A percentile compares a stretch with the other conserved stretches of the same genome.
Evolutionary conservation across 2,888 invertebrate species (phyloP).

Genomic region (Heteromurus nitidus): DNA sequence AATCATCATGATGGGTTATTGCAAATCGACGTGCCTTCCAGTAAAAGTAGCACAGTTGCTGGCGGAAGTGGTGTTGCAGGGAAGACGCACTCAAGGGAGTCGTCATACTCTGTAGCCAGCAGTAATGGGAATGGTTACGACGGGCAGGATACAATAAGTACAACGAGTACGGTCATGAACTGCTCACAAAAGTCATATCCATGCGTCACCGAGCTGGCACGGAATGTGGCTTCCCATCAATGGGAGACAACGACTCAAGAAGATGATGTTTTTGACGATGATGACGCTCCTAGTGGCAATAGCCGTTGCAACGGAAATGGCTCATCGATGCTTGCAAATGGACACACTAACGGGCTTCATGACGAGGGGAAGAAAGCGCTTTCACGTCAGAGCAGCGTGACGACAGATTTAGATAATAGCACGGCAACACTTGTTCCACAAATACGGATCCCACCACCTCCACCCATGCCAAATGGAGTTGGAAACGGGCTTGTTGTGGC

Average conservation of each 20-base stretch:
- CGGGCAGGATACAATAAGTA: not conserved
- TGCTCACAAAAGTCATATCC: conserved; percentile 28
- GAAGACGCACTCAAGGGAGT: conserved; percentile 42
- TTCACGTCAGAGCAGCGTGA: conserved; percentile 47
- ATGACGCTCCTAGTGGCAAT: not conserved
- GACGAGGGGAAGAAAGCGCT: conserved; percentile 10
- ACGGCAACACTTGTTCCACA: not conserved
- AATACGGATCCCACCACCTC: too few species aligned
- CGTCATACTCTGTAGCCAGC: conserved; percentile 30
- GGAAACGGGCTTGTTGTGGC: not conserved
- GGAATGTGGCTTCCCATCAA: conserved; percentile 72
- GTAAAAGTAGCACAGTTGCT: conserved; percentile 5
- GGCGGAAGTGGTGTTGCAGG: not conserved
- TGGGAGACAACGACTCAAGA: conserved; percentile 59
- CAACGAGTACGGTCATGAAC: conserved; percentile 1
- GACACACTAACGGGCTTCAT: conserved; percentile 8
- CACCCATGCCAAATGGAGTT: conserved; percentile 14
- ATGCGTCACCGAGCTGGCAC: conserved; percentile 72
- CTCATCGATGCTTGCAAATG: conserved; percentile 4
- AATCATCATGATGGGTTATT: not conserved
- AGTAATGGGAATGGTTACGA: conserved; percentile 15
- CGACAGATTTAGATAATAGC: conserved; percentile 32
- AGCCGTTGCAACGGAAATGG: conserved; percentile 2
- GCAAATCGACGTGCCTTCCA: not conserved
- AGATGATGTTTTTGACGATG: not conserved